Percentiles rank a stretch among this genome's conserved stretches.
These are phyloP conservation scores for Iguana delicatissima DNA, from an alignment of 2,797 vertebrate species.

Conservation along the genomic window DNA sequence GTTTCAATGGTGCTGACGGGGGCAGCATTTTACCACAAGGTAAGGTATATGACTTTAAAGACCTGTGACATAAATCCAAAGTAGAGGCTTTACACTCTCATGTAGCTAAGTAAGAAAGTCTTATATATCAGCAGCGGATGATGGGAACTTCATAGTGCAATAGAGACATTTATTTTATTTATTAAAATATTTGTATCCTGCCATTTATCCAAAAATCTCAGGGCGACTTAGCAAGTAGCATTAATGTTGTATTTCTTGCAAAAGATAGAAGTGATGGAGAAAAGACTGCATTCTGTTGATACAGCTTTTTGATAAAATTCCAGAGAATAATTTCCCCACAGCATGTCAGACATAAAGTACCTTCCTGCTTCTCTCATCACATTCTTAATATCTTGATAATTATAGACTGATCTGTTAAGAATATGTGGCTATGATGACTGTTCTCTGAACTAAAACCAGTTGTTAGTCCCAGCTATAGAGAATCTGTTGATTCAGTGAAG, in stretches of 20 bases:
- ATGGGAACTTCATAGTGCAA: background rate
- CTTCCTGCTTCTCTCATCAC: background rate
- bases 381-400: background rate
- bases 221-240: background rate
- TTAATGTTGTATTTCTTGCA: background rate
- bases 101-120: background rate
- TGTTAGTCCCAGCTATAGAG: too few species aligned
- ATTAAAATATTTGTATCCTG: too few species aligned
- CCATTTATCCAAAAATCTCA: too few species aligned
- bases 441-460: background rate
- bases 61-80: background rate
- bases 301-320: background rate
- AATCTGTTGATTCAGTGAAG: too few species aligned
- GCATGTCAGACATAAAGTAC: background rate
- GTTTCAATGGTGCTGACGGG: slow-evolving; percentile 99
- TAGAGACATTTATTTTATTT: background rate
- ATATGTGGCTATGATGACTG: background rate
- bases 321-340: background rate
- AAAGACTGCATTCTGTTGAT: background rate
- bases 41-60: slow-evolving; percentile 56
- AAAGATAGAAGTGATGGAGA: background rate
- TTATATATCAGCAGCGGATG: background rate
- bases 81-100: background rate
- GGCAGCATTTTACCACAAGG: slow-evolving; percentile 99
- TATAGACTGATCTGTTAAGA: background rate